A percentile compares a stretch with the other conserved stretches of the same genome.
These are phyloP conservation scores for Papilio glaucus DNA, from an alignment of 1,140 invertebrate genomes.

Conservation along the genomic window DNA sequence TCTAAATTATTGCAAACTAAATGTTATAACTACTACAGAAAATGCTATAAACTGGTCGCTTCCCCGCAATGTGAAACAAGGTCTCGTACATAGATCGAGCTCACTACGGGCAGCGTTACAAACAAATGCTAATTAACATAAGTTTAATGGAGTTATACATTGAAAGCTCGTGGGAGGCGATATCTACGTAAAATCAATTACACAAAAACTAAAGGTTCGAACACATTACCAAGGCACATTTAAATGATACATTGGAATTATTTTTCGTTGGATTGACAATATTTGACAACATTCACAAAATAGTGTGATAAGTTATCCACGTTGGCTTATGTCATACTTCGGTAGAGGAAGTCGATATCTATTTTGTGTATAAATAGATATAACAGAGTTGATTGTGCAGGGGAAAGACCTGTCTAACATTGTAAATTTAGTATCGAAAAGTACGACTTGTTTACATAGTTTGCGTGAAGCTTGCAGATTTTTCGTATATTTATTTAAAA, in stretches of 20 bases:
- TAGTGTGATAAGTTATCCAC: constrained; percentile 20
- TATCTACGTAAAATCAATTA: constrained; percentile 54
- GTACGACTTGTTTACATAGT: not conserved
- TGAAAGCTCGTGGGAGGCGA: constrained; percentile 53
- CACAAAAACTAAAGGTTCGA: constrained; percentile 5
- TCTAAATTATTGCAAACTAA: constrained; percentile 63
- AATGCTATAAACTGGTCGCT: constrained; percentile 46
- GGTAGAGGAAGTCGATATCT: constrained; percentile 23
- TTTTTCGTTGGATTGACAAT: not conserved
- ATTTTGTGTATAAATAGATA: constrained; percentile 3
- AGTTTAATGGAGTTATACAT: constrained; percentile 42
- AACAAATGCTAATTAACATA: constrained; percentile 46
- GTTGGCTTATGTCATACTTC: not conserved
- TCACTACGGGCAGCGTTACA: constrained; percentile 61
- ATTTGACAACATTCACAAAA: constrained; percentile 20
- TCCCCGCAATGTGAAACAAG: constrained; percentile 71
- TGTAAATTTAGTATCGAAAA: too few relatives aligned
- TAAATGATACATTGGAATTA: not conserved
- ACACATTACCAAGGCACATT: constrained; percentile 4
- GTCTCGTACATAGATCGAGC: constrained; percentile 76
- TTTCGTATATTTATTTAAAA: not conserved
- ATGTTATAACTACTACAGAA: constrained; percentile 45
- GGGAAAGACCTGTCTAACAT: not conserved
- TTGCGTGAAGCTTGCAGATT: not conserved
- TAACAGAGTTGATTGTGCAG: not conserved